Evolutionary conservation across 2,888 invertebrate species (phyloP), one percentile per base, ranked within the genome.

Genomic region (Thereva unica): DNA sequence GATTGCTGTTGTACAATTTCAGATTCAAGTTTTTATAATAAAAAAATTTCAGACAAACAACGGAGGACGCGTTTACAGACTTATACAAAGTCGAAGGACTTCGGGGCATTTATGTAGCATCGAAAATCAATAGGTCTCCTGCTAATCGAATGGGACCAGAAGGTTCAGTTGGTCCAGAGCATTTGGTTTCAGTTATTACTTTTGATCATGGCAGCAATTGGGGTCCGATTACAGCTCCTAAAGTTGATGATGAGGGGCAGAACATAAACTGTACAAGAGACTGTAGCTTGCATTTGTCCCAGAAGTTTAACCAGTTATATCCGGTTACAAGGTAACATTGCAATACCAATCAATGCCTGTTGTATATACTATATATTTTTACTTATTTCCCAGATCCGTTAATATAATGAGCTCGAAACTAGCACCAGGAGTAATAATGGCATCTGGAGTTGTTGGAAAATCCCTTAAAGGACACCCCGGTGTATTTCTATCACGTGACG

Each of bases 181-280:
- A 93, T 77, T 83, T 95, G 55, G 83, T 87, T 0, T 91, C 93
- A 0, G 78, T 91, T 61, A 93, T 95, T 65, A 90, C 93, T 0
- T 95, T 88, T 77, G 93, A 95, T 78, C 91, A 93, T 75, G 96
- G 96, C 3, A 89, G 87, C 57, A 87, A 88, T 5, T 96, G 95
- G 96, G 85, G 86, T 0, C 85, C 85, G 0, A 85, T 95, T 53
- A 85, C 85, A 67, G 87, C 93, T 0, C 94, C 95, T 0, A 81
- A 83, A 35, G 82, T 83, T 38, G 91, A 92, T 76, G 85, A 87
- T 61, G 82, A 87, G 80, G 90, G 91, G 1, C 85, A 85, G 71
- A 84, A 85, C 10, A 83, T 89, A 45, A 85, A 85, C 72, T 93
- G 93, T 76, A 82, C 84, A 53, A 85, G 85, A 70, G 87, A 88